Evolutionary conservation across 2,888 invertebrate species (phyloP).

Genomic region (Sinodicranocentrus sp.): DNA sequence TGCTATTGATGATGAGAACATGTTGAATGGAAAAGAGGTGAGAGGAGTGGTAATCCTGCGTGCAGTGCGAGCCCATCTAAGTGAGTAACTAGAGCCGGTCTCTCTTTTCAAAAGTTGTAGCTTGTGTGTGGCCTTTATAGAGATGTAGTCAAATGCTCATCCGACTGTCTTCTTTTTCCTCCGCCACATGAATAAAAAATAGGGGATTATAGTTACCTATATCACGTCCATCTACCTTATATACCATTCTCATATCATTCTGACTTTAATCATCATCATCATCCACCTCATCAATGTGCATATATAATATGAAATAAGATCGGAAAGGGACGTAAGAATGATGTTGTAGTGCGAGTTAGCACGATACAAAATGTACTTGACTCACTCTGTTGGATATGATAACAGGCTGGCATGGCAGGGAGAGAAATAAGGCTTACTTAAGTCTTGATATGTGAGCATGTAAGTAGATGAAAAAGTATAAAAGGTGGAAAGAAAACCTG

Average conservation of each 20-base stretch:
- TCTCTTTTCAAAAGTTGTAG: slow-evolving; percentile 47
- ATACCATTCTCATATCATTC: slow-evolving; percentile 6
- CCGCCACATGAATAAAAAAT: slow-evolving; percentile 58
- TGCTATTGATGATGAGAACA: slow-evolving; percentile 43
- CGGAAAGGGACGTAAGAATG: neutral
- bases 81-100: slow-evolving; percentile 60
- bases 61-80: slow-evolving; percentile 51
- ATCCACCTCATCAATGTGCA: slow-evolving; percentile 20
- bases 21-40: slow-evolving; percentile 64
- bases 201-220: neutral
- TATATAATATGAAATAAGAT: slow-evolving; percentile 18
- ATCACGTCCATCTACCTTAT: neutral
- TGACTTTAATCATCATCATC: slow-evolving; percentile 34
- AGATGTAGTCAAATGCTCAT: slow-evolving; percentile 73
- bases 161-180: slow-evolving; percentile 60
- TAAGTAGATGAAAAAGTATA: slow-evolving; percentile 57
- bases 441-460: slow-evolving; percentile 62
- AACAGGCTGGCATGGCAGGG: slow-evolving; percentile 4
- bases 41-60: slow-evolving; percentile 60
- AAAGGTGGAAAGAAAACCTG: slow-evolving; percentile 16
- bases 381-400: too few species aligned
- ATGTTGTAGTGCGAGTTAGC: neutral
- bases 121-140: slow-evolving; percentile 77
- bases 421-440: slow-evolving; percentile 25
- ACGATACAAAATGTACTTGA: too few species aligned